Evolutionary conservation across 2,113 vertebrate species (phyloP).

Genomic region (Sebastes schlegelii): DNA sequence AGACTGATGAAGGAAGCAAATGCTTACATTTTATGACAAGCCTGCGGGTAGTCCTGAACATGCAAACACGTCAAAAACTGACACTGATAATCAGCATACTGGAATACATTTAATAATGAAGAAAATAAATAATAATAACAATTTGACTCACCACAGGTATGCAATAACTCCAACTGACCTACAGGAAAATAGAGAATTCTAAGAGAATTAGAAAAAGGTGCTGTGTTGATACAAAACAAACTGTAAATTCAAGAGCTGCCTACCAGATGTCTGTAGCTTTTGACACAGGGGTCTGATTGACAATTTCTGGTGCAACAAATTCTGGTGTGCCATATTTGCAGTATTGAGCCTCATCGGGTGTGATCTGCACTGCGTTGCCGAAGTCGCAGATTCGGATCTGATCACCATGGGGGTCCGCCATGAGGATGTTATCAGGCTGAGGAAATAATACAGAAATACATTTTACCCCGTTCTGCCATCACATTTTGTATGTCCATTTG

Average conservation of each 20-base stretch:
- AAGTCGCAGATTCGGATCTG: conserved; percentile 96
- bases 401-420: conserved; percentile 88
- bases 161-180: conserved; percentile 95
- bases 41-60: neutral
- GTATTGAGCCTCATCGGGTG: conserved; percentile 89
- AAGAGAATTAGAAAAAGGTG: neutral
- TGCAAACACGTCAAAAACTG: neutral
- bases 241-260: neutral
- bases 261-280: conserved; percentile 96
- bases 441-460: neutral
- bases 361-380: conserved; percentile 90
- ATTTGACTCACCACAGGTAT: conserved; percentile 92
- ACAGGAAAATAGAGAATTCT: conserved; percentile 25
- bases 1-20: conserved; percentile 82
- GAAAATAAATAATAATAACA: neutral
- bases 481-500: neutral
- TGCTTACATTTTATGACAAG: neutral
- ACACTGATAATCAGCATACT: neutral
- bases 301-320: conserved; percentile 95
- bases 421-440: conserved; percentile 96
- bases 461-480: neutral
- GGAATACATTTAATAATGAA: conserved; percentile 1
- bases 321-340: conserved; percentile 96
- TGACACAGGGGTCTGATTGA: conserved; percentile 94
- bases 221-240: neutral